These are phyloP conservation scores for Troglohyphantes excavatus DNA, from an alignment of 2,888 invertebrate species.

Conservation along the genomic window DNA sequence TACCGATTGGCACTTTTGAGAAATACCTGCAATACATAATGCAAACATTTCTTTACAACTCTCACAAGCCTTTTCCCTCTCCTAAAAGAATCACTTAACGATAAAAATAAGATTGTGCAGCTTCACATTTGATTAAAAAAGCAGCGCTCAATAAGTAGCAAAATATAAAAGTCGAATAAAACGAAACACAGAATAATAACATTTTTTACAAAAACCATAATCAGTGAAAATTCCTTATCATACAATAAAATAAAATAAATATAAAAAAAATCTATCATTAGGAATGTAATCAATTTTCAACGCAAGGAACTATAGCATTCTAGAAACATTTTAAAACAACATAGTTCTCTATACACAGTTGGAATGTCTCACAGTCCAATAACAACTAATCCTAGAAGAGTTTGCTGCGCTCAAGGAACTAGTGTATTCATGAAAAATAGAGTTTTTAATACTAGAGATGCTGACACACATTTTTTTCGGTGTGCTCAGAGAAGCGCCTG, in stretches of 20 bases:
- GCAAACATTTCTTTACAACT: neutral
- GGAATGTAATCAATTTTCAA: conserved; percentile 19
- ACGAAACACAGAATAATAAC: neutral
- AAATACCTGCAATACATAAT: conserved; percentile 11
- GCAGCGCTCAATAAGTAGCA: neutral
- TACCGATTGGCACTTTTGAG: conserved; percentile 27
- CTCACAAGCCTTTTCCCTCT: neutral
- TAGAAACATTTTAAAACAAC: neutral
- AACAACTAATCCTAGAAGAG: conserved; percentile 26
- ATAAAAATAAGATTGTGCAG: neutral
- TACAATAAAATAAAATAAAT: conserved; percentile 24
- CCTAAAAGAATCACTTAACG: neutral
- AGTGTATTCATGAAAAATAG: conserved; percentile 31
- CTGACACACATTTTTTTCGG: neutral
- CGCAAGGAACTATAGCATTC: conserved; percentile 34
- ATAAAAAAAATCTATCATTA: conserved; percentile 24
- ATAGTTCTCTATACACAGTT: conserved; percentile 19
- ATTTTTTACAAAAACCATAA: conserved; percentile 1
- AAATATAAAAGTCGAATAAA: neutral
- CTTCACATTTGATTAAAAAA: neutral
- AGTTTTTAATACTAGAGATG: conserved; percentile 39
- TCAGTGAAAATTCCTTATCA: conserved; percentile 21
- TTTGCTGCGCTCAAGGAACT: conserved; percentile 29
- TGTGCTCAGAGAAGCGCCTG: neutral
- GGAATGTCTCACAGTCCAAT: conserved; percentile 1